Base-by-base conservation (phyloP, 1,140 invertebrate genomes). In the Drosophila elegans region DNA sequence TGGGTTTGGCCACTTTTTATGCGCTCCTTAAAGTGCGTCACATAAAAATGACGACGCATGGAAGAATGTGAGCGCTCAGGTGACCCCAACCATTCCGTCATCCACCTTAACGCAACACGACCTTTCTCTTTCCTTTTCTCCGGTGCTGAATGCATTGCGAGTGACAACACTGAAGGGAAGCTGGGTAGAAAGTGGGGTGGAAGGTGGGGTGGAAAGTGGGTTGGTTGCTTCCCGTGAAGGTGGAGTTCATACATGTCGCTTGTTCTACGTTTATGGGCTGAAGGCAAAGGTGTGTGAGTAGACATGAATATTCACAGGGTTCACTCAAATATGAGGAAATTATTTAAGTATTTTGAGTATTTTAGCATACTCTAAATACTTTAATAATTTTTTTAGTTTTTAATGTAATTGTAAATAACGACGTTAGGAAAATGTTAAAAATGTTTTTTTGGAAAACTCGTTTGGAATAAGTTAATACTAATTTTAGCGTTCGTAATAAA, bases 1-100 rank as follows among this genome's bases (percentile, higher is more conserved):
- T 81, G 78, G 63, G 63, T 62, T 63, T 67, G 83, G 83, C 74
- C 82, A 88, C 85, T 86, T 80, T 73, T 88, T 86, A 86, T 88
- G 83, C 67, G 54, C 83, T 72, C 52, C 82, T 86, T 79, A 88
- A 86, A 88, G 84, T 83, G 76, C 55, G 75, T 74, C 44, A 69
- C 72, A 88, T 89, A 89, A 88, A 88, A 88, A 77, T 75, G 56
- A 77, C 66, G 63, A 53, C 29, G 45, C 55, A 61, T 77, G 63
- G 53, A 69, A 44, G 74, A 76, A 68, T 78, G 41, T 62, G 49
- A 45, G 73, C 48, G 41, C 56, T 44, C 81, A 81, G 82, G 78
- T 81, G 74, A 78, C 49, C 75, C 60, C 64, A 29, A 34, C 68
- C 48, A 48, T 38, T 38, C 45, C 21, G 39, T 46, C 61, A 66